Evolutionary conservation across 2,113 vertebrate species (phyloP).

Genomic region (Tonatia bakeri): DNA sequence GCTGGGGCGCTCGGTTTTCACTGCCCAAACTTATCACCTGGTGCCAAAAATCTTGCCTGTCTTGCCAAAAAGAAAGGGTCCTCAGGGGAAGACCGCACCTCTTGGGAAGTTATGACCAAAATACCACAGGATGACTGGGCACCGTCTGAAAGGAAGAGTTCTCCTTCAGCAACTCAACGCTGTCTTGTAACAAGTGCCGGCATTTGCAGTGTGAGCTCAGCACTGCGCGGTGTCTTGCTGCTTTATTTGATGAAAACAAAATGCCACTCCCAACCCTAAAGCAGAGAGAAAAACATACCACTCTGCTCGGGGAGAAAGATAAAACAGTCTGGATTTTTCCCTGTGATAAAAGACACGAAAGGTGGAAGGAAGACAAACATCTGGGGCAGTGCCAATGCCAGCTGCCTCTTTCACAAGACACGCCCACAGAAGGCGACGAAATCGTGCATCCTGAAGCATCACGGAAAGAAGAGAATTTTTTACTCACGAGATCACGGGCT

Average conservation of each 20-base stretch:
- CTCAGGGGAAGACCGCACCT: background rate
- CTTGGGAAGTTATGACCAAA: background rate
- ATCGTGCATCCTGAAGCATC: background rate
- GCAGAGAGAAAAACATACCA: background rate
- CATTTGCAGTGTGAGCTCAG: background rate
- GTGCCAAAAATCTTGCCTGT: background rate
- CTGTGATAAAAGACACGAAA: background rate
- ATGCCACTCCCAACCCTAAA: background rate
- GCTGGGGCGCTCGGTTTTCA: background rate
- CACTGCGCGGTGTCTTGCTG: background rate
- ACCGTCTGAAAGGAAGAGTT: background rate
- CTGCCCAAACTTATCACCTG: background rate
- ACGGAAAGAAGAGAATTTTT: background rate
- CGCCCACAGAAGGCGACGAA: background rate
- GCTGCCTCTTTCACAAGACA: background rate
- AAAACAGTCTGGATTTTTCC: background rate
- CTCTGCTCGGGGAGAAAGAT: background rate
- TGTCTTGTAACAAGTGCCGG: background rate
- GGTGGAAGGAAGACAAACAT: background rate
- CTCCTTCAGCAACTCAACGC: background rate
- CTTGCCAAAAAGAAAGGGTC: background rate
- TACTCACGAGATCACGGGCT: background rate
- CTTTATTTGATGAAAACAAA: conserved; percentile 40
- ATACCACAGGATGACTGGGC: background rate
- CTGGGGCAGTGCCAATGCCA: background rate